Evolutionary conservation across 2,888 invertebrate genomes (phyloP), one percentile per base, ranked within the genome.

Genomic region (Drosophila rellima): DNA sequence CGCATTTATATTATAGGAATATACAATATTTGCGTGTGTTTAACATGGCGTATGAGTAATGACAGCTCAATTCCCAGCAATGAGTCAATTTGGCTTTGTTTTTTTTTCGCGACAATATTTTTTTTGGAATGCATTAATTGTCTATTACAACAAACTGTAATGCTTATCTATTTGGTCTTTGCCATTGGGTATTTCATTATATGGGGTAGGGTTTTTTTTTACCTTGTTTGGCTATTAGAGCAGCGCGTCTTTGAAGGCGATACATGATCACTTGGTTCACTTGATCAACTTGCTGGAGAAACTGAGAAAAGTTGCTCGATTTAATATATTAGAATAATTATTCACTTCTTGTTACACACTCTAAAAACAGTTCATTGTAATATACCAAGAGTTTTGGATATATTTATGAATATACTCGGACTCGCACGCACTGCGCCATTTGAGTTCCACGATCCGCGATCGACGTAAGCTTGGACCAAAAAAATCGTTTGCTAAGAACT

Each of bases 171-270:
- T 39, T 23, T 29, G n/a, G 29, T 15, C n/a, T 17, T 37, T 51
- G 40, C 42, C 48, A 54, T 10, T 23, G 44, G 37, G 37, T 8
- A 1, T 23, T 40, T 15, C 31, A 23, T 23, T 23, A 13, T 29
- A 42, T 20, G 13, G 20, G 3, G 7, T 37, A 31, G 44, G 15
- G 45, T 23, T 10, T 8, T 18, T 59, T 20, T 55, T 44, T 29
- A 91, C 91, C 91, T 92, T 91, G 88, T 83, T 92, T 91, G 81
- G 91, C 88, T 78, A 91, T 91, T 59, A 92, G 76, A 73, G 92
- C 90, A 61, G 91, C 86, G 40, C 83, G 78, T 82, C 92, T 81
- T 78, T 92, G 91, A 81, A 91, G 83, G 76, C 92, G 92, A 84
- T 90, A 91, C 91, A 92, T 92, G 74, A n/a, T n/a, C n/a, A n/a